phyloP scores from a whole-genome alignment of 2,888 invertebrate genomes.

The Caenorhabditis uteleia region DNA sequence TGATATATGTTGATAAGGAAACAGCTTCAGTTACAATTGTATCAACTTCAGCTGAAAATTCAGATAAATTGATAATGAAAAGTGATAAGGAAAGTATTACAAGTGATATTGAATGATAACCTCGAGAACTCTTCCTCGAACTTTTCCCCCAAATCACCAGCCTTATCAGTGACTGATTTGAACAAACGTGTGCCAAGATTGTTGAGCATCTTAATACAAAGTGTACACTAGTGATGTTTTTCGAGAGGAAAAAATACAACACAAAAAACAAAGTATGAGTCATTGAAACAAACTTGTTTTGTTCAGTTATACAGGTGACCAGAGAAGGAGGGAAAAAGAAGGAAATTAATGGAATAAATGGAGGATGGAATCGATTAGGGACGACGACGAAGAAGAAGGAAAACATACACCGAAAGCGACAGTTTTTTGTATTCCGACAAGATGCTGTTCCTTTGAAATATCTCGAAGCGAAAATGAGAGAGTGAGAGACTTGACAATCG shows the following conservation, averaged over 20 bases:
- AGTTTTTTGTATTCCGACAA: no score
- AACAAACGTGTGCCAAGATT: slow-evolving; percentile 49
- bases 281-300: no score
- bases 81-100: slow-evolving; percentile 32
- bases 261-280: no score
- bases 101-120: slow-evolving; percentile 50
- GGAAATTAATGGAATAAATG: neutral
- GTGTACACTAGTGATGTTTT: no score
- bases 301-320: no score
- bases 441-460: no score
- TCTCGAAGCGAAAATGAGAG: no score
- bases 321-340: neutral
- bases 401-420: no score
- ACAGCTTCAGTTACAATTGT: slow-evolving; percentile 49
- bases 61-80: no score
- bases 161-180: slow-evolving; percentile 56
- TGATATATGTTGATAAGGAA: slow-evolving; percentile 52
- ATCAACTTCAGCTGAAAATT: slow-evolving; percentile 57
- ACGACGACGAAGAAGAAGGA: no score
- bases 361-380: neutral
- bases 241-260: no score
- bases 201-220: slow-evolving; percentile 52
- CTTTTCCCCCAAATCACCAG: slow-evolving; percentile 56
- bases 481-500: no score
- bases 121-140: slow-evolving; percentile 53